Evolutionary conservation across 2,888 invertebrate species (phyloP).

Genomic region (Pocota personata): DNA sequence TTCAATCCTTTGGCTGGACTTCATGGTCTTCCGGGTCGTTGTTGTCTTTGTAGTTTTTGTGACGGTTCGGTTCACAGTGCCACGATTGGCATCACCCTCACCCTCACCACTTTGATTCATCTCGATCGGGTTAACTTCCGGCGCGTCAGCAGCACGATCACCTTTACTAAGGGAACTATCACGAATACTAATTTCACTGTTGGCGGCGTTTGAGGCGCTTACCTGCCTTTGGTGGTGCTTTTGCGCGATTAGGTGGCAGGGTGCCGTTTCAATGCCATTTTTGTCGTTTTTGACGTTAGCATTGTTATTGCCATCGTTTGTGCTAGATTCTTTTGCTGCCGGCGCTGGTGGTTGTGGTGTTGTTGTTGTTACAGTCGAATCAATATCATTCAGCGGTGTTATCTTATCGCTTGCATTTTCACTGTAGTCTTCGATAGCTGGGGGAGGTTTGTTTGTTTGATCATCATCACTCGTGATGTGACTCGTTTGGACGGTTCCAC

Average conservation of each 20-base stretch:
- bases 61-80: slow-evolving; percentile 58
- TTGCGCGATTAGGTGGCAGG: slow-evolving; percentile 32
- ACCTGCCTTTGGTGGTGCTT: slow-evolving; percentile 35
- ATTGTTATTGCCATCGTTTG: slow-evolving; percentile 41
- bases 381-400: slow-evolving; percentile 49
- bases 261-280: slow-evolving; percentile 39
- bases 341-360: neutral
- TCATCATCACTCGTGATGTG: slow-evolving; percentile 42
- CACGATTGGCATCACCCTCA: slow-evolving; percentile 59
- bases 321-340: slow-evolving; percentile 32
- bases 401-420: slow-evolving; percentile 71
- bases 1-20: slow-evolving; percentile 69
- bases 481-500: slow-evolving; percentile 2
- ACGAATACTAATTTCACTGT: slow-evolving; percentile 60
- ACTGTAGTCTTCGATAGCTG: slow-evolving; percentile 24
- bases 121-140: slow-evolving; percentile 36
- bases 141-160: slow-evolving; percentile 38
- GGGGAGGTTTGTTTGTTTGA: slow-evolving; percentile 43
- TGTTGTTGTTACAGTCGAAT: slow-evolving; percentile 37
- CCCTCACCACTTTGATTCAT: slow-evolving; percentile 55
- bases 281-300: slow-evolving; percentile 15
- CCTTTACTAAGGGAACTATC: slow-evolving; percentile 49
- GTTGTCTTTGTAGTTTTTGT: slow-evolving; percentile 75
- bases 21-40: slow-evolving; percentile 66
- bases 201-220: slow-evolving; percentile 36